Conservation (phyloP, 2,888 invertebrate species). For the Drosophila mimetica region DNA sequence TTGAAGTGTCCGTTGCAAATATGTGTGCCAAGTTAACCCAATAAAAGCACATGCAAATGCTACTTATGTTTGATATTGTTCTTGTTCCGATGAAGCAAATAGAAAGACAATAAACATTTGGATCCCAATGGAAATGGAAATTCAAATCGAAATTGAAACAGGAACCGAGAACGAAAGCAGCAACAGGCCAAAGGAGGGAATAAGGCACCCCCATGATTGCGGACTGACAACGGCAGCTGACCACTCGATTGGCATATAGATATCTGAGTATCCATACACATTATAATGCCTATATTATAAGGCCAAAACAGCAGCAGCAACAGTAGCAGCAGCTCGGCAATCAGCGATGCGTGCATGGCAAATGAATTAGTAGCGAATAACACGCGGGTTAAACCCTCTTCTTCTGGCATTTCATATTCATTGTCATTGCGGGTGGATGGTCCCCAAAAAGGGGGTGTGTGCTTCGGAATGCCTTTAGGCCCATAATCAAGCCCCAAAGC, state of each 20-base stretch:
- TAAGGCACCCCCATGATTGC: conserved; percentile 25
- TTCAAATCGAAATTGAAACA: conserved; percentile 34
- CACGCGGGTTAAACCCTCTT: conserved; percentile 50
- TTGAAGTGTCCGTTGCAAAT: conserved; percentile 57
- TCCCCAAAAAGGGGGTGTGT: not conserved
- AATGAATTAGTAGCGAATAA: conserved; percentile 55
- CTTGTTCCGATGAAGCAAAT: conserved; percentile 16
- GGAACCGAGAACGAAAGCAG: conserved; percentile 29
- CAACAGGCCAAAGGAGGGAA: conserved; percentile 45
- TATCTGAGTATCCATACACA: conserved; percentile 13
- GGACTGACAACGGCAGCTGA: conserved; percentile 59
- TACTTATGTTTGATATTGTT: conserved; percentile 24
- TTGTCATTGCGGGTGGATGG: conserved; percentile 8
- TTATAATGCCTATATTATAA: conserved; percentile 42
- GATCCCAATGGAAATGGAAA: conserved; percentile 22
- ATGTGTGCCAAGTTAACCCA: conserved; percentile 72
- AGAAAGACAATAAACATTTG: conserved; percentile 56
- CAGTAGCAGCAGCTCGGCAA: conserved; percentile 33
- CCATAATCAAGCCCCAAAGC: conserved; percentile 20
- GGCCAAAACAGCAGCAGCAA: conserved; percentile 32
- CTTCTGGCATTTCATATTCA: conserved; percentile 42
- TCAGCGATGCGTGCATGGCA: conserved; percentile 62
- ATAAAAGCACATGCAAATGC: conserved; percentile 34
- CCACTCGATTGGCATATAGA: conserved; percentile 23
- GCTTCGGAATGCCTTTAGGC: not conserved